Evolutionary conservation across 2,888 invertebrate species (phyloP).

Genomic region (Caradrina kadenii): DNA sequence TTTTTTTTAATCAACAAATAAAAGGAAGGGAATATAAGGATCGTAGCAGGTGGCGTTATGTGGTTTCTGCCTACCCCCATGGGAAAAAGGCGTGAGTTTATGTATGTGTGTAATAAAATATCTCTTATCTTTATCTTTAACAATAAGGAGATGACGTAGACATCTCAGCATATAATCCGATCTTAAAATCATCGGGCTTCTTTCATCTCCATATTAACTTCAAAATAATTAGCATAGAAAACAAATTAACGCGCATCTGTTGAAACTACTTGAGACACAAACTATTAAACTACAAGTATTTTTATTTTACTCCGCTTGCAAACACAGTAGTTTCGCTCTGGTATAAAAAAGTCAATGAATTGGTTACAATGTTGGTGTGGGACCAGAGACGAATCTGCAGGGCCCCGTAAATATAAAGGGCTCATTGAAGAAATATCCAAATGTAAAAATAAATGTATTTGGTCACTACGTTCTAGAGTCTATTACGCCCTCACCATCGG

Average conservation of each 20-base stretch:
- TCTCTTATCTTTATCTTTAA: too few species aligned
- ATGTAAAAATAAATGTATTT: too few species aligned
- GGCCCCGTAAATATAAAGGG: too few species aligned
- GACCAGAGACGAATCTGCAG: background rate
- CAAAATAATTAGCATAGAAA: conserved; percentile 55
- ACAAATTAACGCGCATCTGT: conserved; percentile 52
- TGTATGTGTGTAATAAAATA: too few species aligned
- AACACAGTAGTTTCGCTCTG: conserved; percentile 15
- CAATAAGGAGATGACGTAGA: background rate
- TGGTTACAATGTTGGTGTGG: conserved; percentile 37
- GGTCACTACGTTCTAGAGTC: too few species aligned
- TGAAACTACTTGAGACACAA: conserved; percentile 5
- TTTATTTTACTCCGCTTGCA: conserved; percentile 40
- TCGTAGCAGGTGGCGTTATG: too few species aligned
- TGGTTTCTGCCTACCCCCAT: too few species aligned
- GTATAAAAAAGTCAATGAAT: conserved; percentile 24
- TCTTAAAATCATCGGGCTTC: background rate
- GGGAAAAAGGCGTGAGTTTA: too few species aligned
- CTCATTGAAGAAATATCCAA: too few species aligned
- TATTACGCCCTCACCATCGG: too few species aligned
- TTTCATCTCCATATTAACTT: conserved; percentile 8
- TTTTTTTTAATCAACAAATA: too few species aligned
- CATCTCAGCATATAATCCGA: background rate
- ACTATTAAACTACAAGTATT: conserved; percentile 52
- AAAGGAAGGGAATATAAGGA: too few species aligned